Percentiles rank a stretch among this genome's conserved stretches.
Evolutionary conservation across 2,888 invertebrate species (phyloP).

Genomic region (Metellina segmentata): DNA sequence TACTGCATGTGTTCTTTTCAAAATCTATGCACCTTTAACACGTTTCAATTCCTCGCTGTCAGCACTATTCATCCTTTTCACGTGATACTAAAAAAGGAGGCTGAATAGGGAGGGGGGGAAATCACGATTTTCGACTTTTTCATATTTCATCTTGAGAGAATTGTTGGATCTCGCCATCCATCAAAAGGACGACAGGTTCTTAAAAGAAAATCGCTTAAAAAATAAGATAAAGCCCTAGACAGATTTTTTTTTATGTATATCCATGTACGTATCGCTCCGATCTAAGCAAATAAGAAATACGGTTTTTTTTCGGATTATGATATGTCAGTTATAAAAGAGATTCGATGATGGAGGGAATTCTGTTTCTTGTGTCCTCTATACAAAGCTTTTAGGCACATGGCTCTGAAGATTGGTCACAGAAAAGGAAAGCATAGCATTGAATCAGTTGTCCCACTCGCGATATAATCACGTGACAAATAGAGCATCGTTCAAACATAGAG

Average conservation of each 20-base stretch:
- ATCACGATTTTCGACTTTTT: conserved; percentile 59
- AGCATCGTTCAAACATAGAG: not conserved
- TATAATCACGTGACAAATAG: conserved; percentile 34
- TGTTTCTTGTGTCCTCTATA: conserved; percentile 16
- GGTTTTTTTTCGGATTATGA: conserved; percentile 59
- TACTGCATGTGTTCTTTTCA: conserved; percentile 10
- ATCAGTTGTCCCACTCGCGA: not conserved
- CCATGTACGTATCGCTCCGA: conserved; percentile 53
- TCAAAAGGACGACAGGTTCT: conserved; percentile 68
- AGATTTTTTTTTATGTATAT: conserved; percentile 62
- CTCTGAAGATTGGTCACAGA: conserved; percentile 28
- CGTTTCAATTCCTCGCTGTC: conserved; percentile 68
- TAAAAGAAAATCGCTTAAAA: conserved; percentile 70
- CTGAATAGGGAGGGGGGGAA: conserved; percentile 18
- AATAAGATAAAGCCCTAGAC: conserved; percentile 53
- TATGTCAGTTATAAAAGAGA: conserved; percentile 68
- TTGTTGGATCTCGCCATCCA: conserved; percentile 68
- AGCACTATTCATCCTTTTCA: conserved; percentile 62
- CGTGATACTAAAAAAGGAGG: conserved; percentile 55
- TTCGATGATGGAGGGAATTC: conserved; percentile 49
- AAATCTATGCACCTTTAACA: conserved; percentile 36
- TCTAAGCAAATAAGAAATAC: conserved; percentile 73
- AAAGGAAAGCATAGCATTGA: conserved; percentile 6
- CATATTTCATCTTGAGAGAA: conserved; percentile 71
- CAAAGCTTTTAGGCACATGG: conserved; percentile 23